Percentiles rank a stretch among this genome's conserved stretches.
These are phyloP conservation scores for Dermatemys mawii DNA, from an alignment of 2,113 vertebrate species.

Conservation along the genomic window DNA sequence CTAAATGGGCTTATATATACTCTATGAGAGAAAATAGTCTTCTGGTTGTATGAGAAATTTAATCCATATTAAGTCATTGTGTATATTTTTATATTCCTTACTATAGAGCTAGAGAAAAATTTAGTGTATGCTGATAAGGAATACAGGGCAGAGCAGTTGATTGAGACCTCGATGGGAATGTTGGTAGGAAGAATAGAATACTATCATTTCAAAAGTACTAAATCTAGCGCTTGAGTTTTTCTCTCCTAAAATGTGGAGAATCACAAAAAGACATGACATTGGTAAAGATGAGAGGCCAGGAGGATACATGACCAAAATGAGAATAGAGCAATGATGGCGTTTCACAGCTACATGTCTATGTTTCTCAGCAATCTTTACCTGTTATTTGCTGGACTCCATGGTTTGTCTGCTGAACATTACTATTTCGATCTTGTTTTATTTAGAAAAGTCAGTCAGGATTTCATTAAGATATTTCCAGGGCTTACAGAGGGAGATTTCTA, in stretches of 20 bases:
- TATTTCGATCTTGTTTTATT: not conserved
- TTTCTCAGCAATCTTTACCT: not conserved
- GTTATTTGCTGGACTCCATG: not conserved
- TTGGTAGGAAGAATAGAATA: accelerated
- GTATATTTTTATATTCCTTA: not conserved
- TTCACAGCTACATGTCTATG: not conserved
- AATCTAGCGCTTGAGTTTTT: not conserved
- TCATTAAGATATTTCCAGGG: not conserved
- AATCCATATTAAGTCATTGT: not conserved
- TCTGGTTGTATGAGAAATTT: not conserved
- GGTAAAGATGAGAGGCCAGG: not conserved
- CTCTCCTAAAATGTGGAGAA: not conserved
- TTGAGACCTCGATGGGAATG: not conserved
- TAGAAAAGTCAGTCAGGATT: not conserved
- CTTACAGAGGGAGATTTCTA: not conserved
- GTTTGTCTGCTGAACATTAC: not conserved
- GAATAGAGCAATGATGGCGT: not conserved
- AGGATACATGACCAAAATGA: not conserved
- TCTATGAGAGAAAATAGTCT: slow-evolving; percentile 14
- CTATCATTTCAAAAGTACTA: not conserved
- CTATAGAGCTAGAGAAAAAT: not conserved
- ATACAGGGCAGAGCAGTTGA: not conserved
- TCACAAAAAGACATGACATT: not conserved
- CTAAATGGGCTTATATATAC: not conserved
- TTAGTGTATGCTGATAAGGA: not conserved